Base-by-base conservation (phyloP, 2,113 vertebrate genomes). In the Carollia perspicillata region DNA sequence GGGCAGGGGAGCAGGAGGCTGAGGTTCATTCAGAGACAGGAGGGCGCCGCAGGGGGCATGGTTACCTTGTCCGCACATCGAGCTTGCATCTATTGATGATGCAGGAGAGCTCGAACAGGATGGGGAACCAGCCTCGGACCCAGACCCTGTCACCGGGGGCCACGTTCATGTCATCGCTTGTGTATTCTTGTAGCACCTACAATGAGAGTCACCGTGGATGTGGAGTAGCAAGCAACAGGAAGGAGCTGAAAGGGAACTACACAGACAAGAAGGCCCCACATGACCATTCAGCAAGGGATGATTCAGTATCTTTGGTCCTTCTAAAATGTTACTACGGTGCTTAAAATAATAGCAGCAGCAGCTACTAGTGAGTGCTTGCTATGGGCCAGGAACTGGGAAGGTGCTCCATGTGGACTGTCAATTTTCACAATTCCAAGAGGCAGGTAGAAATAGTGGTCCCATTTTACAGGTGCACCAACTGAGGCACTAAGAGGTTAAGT, bases 41-140 rank as follows among this genome's bases (percentile, higher is more conserved):
- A 84, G 47, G 35, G 78, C 9, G 8, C 44, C 2, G 0, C 18
- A 0, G 0, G 35, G 55, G 83, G 40, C 2, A 77, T 13, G 0
- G 35, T 97, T 98, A 99, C 99, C 99, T 99, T 93, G 99, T 99
- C 47, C 99, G 98, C 79, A 99, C 99, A 90, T 99, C 99, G 75
- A 99, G 98, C 95, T 99, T 99, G 98, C 99, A 99, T 93, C 99
- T 99, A 97, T 99, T 99, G 98, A 99, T 99, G 97, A 99, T 99
- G 95, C 99, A 99, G 80, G 99, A 99, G 33, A 99, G 99, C 95
- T 99, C 99, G 97, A 99, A 99, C 42, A 99, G 98, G 96, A 99
- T 99, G 60, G 99, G 99, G 96, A 99, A 99, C 99, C 99, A 99
- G 98, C 99, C 99, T 94, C 99, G 99, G 78, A 99, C 99, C 99